phyloP scores from a whole-genome alignment of 2,797 vertebrate species.

The Falco cherrug region DNA sequence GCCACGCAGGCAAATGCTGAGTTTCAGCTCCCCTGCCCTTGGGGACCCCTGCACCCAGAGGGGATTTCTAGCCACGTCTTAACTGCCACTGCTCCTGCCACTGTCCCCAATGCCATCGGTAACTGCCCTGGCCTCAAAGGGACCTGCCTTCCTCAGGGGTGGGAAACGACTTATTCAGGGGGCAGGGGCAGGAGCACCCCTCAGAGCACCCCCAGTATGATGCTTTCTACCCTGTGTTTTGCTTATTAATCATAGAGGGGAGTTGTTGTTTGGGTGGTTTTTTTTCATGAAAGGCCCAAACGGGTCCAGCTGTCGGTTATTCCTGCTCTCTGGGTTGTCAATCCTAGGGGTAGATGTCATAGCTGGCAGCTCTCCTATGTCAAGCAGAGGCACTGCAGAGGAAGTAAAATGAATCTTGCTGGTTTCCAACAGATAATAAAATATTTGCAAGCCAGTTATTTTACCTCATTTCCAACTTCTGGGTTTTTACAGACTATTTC shows the following conservation, averaged over 20 bases:
- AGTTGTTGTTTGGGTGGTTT: neutral
- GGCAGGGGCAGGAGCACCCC: neutral
- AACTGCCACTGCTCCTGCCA: neutral
- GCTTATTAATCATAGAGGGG: neutral
- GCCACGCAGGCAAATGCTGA: fast-evolving
- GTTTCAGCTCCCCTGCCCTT: neutral
- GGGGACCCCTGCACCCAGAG: neutral
- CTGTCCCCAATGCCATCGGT: fast-evolving
- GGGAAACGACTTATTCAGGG: neutral
- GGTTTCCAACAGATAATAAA: constrained; percentile 7
- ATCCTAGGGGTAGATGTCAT: neutral
- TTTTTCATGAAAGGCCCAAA: neutral
- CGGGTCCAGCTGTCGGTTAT: neutral
- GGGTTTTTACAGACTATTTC: neutral
- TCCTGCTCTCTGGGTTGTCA: neutral
- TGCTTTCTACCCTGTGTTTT: neutral
- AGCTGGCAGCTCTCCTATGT: constrained; percentile 6
- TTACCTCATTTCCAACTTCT: neutral
- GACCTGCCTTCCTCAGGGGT: neutral
- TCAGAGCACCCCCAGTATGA: neutral
- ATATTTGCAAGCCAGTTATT: neutral
- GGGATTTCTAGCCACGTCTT: neutral
- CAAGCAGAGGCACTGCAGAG: neutral
- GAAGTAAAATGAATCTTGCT: neutral
- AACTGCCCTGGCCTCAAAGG: neutral